phyloP scores from a whole-genome alignment of 1,140 invertebrate genomes.

The Bombus soroeensis region DNA sequence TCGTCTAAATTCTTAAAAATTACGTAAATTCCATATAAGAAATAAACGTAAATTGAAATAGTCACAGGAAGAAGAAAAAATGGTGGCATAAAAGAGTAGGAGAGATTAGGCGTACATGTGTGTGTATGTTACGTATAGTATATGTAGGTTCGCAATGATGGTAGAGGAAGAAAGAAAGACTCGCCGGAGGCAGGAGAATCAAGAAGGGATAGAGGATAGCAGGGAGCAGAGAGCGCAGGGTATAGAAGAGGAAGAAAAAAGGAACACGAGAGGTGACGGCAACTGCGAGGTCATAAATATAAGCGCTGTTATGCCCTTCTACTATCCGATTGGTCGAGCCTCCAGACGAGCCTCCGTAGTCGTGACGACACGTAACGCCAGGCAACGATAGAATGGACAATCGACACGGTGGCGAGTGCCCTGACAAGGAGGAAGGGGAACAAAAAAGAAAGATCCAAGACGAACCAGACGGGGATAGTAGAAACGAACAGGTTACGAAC shows the following conservation, averaged over 20 bases:
- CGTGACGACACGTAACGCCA: conserved; percentile 45
- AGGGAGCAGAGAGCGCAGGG: neutral
- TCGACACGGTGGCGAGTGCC: neutral
- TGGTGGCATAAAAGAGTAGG: neutral
- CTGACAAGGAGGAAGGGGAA: conserved; percentile 10
- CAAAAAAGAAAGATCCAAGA: conserved; percentile 31
- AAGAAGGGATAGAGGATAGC: neutral
- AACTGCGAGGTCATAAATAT: conserved; percentile 40
- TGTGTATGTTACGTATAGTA: neutral
- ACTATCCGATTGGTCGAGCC: conserved; percentile 67
- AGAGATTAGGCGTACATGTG: neutral
- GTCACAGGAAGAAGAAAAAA: neutral
- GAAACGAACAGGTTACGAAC: neutral
- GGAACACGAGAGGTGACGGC: neutral
- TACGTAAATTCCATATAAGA: neutral
- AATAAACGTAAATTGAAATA: neutral
- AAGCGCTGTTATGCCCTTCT: conserved; percentile 51
- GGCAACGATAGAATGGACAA: conserved; percentile 7
- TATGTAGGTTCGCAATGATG: too few species aligned
- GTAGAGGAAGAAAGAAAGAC: neutral
- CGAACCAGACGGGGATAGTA: neutral
- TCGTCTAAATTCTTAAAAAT: neutral
- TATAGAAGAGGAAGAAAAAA: conserved; percentile 19
- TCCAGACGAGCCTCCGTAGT: conserved; percentile 69
- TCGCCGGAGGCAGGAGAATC: too few species aligned